These are phyloP conservation scores for Alauda arvensis DNA, from an alignment of 2,797 vertebrate species.

Conservation along the genomic window DNA sequence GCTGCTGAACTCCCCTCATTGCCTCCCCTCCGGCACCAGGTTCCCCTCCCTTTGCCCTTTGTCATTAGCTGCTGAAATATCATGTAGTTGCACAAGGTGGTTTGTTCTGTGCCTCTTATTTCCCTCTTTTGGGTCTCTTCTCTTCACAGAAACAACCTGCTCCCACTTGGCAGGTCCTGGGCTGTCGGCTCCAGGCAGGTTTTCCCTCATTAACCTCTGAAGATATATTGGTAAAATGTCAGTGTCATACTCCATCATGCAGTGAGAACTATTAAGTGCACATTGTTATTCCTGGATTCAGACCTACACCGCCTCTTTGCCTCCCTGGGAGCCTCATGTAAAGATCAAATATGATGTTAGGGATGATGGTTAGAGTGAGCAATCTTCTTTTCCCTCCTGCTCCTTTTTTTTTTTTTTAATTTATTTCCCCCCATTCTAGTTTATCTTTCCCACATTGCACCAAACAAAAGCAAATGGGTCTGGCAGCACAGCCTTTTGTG, in stretches of 20 bases:
- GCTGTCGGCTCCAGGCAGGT: not conserved
- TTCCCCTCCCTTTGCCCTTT: not conserved
- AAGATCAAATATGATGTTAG: not conserved
- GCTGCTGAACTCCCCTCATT: not conserved
- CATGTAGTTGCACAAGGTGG: accelerated
- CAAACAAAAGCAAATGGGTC: not conserved
- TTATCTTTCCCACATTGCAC: not conserved
- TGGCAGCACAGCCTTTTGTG: not conserved
- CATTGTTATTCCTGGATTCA: conserved; percentile 17
- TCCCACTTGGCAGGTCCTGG: not conserved
- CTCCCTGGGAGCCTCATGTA: not conserved
- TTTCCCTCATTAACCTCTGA: not conserved
- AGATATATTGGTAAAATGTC: not conserved
- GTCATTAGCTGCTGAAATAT: accelerated
- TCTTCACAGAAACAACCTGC: accelerated
- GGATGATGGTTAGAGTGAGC: not conserved
- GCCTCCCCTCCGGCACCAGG: not conserved
- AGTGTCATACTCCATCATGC: not conserved
- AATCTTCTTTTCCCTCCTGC: not conserved
- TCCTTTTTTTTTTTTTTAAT: not conserved
- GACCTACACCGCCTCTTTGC: not conserved
- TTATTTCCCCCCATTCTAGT: not conserved
- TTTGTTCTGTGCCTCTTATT: not conserved
- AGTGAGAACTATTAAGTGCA: not conserved
- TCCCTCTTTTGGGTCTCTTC: not conserved